phyloP scores from a whole-genome alignment of 1,140 invertebrate species.

The Druon quercuslanigerum region DNA sequence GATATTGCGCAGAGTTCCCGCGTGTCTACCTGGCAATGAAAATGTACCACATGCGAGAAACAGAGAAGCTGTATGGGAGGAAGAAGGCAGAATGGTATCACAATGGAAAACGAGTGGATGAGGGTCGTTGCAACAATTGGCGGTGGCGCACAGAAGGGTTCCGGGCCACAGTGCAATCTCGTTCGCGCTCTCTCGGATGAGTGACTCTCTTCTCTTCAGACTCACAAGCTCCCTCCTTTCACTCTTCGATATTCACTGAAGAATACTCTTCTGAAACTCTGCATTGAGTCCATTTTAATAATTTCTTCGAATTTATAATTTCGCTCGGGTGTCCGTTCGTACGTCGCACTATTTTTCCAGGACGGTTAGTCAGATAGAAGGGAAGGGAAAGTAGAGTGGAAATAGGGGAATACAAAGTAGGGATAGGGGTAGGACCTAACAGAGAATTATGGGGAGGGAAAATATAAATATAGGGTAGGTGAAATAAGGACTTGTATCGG shows the following conservation, averaged over 20 bases:
- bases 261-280: constrained; percentile 40
- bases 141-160: constrained; percentile 52
- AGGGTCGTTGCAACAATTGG: constrained; percentile 63
- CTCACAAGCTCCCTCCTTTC: constrained; percentile 5
- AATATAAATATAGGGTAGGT: too few species aligned
- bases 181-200: constrained; percentile 68
- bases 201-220: constrained; percentile 40
- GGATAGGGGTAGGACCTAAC: too few species aligned
- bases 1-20: background rate
- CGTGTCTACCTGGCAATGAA: constrained; percentile 21
- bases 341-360: too few species aligned
- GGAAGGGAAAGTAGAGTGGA: too few species aligned
- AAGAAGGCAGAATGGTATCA: constrained; percentile 59
- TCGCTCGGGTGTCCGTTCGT: too few species aligned
- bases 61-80: constrained; percentile 41
- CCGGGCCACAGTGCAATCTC: constrained; percentile 62
- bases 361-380: too few species aligned
- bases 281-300: constrained; percentile 47
- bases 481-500: too few species aligned
- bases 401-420: too few species aligned
- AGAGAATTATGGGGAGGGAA: too few species aligned
- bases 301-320: constrained; percentile 29
- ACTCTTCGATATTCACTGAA: constrained; percentile 18
- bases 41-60: constrained; percentile 16
- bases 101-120: constrained; percentile 60